These are phyloP conservation scores for Habrosyne pyritoides DNA, from an alignment of 2,888 invertebrate species.

Conservation along the genomic window DNA sequence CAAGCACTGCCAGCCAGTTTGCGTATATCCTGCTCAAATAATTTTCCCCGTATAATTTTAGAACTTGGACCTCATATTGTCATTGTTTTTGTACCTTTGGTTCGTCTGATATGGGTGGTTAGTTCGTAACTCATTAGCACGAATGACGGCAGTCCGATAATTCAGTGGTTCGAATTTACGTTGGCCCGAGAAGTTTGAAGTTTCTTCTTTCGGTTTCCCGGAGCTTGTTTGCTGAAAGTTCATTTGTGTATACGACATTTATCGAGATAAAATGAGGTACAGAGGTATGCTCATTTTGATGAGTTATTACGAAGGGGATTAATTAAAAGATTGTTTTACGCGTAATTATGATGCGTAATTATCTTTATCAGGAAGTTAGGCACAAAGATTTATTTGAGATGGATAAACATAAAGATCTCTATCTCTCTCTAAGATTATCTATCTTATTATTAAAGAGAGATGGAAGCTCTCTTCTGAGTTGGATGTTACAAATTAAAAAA, in stretches of 20 bases:
- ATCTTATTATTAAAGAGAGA: no score
- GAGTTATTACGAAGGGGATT: background rate
- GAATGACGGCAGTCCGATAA: slow-evolving; percentile 39
- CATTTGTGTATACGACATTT: slow-evolving; percentile 36
- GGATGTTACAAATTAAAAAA: no score
- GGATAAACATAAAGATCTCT: no score
- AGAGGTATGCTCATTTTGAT: background rate
- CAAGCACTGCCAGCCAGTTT: no score
- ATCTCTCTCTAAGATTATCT: no score
- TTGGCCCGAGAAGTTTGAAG: slow-evolving; percentile 22
- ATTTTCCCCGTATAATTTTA: background rate
- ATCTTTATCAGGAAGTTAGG: background rate
- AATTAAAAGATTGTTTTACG: background rate
- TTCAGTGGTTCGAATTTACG: slow-evolving; percentile 36
- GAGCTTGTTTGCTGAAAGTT: slow-evolving; percentile 39
- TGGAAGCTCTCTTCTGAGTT: no score
- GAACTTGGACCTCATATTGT: slow-evolving; percentile 15
- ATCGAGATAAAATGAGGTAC: slow-evolving; percentile 35
- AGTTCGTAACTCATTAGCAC: slow-evolving; percentile 43
- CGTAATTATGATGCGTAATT: background rate
- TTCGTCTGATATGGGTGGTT: slow-evolving; percentile 25
- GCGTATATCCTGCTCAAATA: no score
- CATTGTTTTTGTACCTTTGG: slow-evolving; percentile 21
- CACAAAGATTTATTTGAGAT: background rate
- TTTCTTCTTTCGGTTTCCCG: slow-evolving; percentile 32